Conservation (phyloP, 2,113 vertebrate genomes). For the Machaerirhynchus nigripectus region DNA sequence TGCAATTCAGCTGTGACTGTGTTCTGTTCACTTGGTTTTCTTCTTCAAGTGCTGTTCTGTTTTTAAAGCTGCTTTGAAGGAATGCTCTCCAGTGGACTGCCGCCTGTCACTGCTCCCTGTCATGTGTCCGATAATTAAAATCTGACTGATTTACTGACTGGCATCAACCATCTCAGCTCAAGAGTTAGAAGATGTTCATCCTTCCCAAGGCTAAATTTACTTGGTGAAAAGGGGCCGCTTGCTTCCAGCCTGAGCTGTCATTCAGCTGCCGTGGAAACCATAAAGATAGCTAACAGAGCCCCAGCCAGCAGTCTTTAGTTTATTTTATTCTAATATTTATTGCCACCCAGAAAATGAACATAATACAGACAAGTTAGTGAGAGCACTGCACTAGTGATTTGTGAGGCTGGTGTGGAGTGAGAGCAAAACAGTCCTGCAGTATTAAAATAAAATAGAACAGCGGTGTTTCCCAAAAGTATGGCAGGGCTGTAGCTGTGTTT, state of each 20-base stretch:
- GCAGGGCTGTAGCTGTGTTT: slow-evolving; percentile 42
- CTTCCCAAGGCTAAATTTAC: slow-evolving; percentile 87
- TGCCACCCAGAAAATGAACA: slow-evolving; percentile 83
- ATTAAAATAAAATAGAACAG: slow-evolving; percentile 64
- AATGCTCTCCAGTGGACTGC: slow-evolving; percentile 79
- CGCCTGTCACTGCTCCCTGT: slow-evolving; percentile 81
- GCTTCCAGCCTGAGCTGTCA: slow-evolving; percentile 79
- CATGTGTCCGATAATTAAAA: slow-evolving; percentile 89
- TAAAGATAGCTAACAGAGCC: slow-evolving; percentile 82
- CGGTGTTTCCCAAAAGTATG: slow-evolving; percentile 39
- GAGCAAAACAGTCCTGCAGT: slow-evolving; percentile 66
- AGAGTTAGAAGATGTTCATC: slow-evolving; percentile 78
- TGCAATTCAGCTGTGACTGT: slow-evolving; percentile 68
- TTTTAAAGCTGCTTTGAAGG: slow-evolving; percentile 81
- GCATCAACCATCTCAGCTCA: slow-evolving; percentile 73
- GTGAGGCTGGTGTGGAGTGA: slow-evolving; percentile 63
- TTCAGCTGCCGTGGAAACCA: slow-evolving; percentile 81
- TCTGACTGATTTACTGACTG: slow-evolving; percentile 89
- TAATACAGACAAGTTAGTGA: slow-evolving; percentile 76
- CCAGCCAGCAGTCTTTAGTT: slow-evolving; percentile 77
- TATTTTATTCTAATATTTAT: slow-evolving; percentile 87
- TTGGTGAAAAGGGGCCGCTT: slow-evolving; percentile 73
- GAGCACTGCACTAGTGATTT: slow-evolving; percentile 68
- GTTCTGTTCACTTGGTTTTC: slow-evolving; percentile 47
- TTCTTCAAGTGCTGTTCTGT: slow-evolving; percentile 71